These are phyloP conservation scores for Empidonax alnorum DNA, from an alignment of 2,113 vertebrate species.

Conservation along the genomic window DNA sequence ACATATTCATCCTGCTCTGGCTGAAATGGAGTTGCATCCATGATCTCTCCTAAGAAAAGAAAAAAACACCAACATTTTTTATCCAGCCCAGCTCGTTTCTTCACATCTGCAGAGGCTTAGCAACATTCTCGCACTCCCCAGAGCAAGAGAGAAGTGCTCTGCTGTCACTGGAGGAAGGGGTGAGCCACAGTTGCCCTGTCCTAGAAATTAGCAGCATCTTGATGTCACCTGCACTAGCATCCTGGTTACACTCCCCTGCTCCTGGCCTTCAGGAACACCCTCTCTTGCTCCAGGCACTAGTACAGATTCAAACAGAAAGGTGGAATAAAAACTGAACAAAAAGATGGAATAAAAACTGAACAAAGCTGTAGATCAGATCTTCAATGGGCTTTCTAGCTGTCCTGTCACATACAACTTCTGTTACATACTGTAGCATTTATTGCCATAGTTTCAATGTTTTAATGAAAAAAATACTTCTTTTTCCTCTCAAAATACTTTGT, in stretches of 20 bases:
- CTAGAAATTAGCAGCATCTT: neutral
- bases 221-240: neutral
- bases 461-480: neutral
- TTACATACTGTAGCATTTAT: neutral
- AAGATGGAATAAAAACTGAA: neutral
- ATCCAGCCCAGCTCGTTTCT: neutral
- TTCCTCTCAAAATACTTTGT: neutral
- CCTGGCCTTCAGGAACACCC: neutral
- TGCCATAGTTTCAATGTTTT: neutral
- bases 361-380: neutral
- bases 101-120: neutral
- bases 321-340: neutral
- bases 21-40: neutral
- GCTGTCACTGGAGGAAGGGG: neutral
- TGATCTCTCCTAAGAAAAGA: neutral
- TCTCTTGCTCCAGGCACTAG: neutral
- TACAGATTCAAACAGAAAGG: neutral
- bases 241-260: neutral
- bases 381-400: neutral
- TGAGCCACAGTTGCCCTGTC: neutral
- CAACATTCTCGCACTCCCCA: neutral
- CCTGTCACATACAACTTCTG: neutral
- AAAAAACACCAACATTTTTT: neutral
- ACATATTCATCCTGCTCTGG: neutral
- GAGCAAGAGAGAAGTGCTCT: neutral